These are phyloP conservation scores for Takifugu rubripes DNA, from an alignment of 2,797 vertebrate genomes.

Conservation along the genomic window DNA sequence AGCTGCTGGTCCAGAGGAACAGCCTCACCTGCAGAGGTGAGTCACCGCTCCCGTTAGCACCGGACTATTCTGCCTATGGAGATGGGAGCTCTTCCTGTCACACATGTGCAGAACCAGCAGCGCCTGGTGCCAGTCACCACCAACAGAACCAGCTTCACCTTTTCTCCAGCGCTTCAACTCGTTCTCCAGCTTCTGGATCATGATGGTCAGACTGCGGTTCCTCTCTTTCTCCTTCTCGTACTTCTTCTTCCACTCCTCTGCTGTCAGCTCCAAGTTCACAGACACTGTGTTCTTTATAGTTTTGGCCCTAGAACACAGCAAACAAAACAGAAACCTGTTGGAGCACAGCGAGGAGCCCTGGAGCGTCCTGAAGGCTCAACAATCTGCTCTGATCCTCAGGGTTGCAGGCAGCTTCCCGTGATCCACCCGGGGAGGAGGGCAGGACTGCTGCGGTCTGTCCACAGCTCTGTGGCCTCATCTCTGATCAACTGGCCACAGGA, in stretches of 20 bases:
- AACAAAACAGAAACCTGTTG: background rate
- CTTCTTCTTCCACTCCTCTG: slow-evolving; percentile 97
- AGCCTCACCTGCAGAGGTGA: slow-evolving; percentile 79
- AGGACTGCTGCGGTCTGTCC: no score
- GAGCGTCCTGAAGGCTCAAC: background rate
- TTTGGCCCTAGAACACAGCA: slow-evolving; percentile 81
- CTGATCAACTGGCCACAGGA: no score
- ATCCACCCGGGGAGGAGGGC: no score
- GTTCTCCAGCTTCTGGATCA: slow-evolving; percentile 69
- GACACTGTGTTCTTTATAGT: slow-evolving; percentile 98
- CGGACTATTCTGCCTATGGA: no score
- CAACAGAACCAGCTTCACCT: slow-evolving; percentile 40
- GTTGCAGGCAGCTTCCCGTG: no score
- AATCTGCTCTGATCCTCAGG: no score
- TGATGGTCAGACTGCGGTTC: slow-evolving; percentile 54
- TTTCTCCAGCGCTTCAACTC: slow-evolving; percentile 76
- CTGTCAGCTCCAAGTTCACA: slow-evolving; percentile 93
- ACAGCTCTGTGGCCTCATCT: no score
- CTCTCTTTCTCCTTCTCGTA: slow-evolving; percentile 92
- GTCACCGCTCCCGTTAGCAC: background rate
- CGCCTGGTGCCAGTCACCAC: no score
- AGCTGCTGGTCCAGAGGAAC: slow-evolving; percentile 92
- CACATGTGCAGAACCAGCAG: background rate
- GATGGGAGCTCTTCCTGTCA: no score
- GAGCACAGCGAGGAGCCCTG: background rate